A percentile compares a stretch with the other conserved stretches of the same genome.
Conservation (phyloP, 2,113 vertebrate genomes). For the Propithecus coquereli region DNA sequence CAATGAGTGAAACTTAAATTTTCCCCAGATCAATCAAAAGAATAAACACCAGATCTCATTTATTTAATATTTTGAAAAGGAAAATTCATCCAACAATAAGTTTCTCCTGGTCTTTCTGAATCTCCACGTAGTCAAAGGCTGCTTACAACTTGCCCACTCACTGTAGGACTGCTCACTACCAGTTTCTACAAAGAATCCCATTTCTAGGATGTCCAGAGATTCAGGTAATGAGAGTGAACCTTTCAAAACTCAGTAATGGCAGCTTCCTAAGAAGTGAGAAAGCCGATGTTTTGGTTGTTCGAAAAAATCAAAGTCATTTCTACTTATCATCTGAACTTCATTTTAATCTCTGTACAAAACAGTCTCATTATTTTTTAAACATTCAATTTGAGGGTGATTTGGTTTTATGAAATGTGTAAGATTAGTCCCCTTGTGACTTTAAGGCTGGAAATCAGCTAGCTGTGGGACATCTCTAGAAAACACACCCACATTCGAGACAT, state of each 20-base stretch:
- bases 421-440: neutral
- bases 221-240: neutral
- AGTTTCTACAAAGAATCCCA: neutral
- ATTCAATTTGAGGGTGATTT: too few relatives aligned
- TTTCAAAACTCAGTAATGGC: neutral
- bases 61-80: neutral
- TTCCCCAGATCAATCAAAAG: neutral
- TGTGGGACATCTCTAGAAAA: neutral
- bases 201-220: neutral
- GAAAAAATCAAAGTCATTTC: neutral
- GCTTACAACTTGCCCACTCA: accelerated
- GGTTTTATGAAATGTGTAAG: neutral
- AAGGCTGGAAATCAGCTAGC: neutral
- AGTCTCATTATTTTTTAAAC: neutral
- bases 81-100: neutral
- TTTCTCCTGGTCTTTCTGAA: neutral
- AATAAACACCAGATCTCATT: neutral
- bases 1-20: neutral
- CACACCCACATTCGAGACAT: neutral
- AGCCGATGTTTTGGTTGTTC: neutral
- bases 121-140: neutral
- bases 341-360: neutral
- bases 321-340: neutral
- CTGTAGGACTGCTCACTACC: too few relatives aligned
- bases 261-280: neutral